These are phyloP conservation scores for Dendrocincla fuliginosa DNA, from an alignment of 2,797 vertebrate genomes.

Conservation along the genomic window DNA sequence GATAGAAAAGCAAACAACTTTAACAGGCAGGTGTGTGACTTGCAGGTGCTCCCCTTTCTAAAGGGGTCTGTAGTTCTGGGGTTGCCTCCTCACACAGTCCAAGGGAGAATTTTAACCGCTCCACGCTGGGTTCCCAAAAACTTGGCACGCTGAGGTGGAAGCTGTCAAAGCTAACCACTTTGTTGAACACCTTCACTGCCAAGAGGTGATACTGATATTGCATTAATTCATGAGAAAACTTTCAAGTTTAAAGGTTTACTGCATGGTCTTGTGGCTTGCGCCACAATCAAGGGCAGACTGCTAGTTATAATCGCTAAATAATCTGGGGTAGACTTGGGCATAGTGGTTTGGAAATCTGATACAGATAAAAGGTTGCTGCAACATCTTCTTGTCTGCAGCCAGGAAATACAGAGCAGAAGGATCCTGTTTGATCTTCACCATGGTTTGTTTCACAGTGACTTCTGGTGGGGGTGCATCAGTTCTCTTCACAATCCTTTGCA, in stretches of 20 bases:
- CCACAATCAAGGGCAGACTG: neutral
- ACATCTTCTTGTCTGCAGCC: neutral
- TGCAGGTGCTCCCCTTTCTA: neutral
- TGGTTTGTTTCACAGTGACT: neutral
- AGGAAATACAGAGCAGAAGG: neutral
- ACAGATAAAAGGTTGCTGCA: neutral
- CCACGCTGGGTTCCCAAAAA: neutral
- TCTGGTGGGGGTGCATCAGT: neutral
- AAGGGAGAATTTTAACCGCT: neutral
- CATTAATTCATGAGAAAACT: fast-evolving
- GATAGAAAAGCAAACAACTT: fast-evolving
- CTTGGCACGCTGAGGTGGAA: neutral
- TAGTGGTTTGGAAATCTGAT: neutral
- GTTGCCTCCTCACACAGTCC: fast-evolving
- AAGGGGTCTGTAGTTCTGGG: neutral
- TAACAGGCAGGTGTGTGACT: too few species aligned
- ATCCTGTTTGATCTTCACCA: neutral
- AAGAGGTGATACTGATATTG: neutral
- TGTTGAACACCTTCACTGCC: neutral
- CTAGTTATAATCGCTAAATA: neutral
- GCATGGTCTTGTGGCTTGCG: neutral
- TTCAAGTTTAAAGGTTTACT: neutral
- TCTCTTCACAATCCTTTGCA: neutral
- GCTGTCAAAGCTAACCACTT: neutral
- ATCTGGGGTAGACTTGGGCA: fast-evolving